A percentile compares a stretch with the other conserved stretches of the same genome.
Evolutionary conservation across 2,888 invertebrate genomes (phyloP).

Genomic region (Terebella lapidaria): DNA sequence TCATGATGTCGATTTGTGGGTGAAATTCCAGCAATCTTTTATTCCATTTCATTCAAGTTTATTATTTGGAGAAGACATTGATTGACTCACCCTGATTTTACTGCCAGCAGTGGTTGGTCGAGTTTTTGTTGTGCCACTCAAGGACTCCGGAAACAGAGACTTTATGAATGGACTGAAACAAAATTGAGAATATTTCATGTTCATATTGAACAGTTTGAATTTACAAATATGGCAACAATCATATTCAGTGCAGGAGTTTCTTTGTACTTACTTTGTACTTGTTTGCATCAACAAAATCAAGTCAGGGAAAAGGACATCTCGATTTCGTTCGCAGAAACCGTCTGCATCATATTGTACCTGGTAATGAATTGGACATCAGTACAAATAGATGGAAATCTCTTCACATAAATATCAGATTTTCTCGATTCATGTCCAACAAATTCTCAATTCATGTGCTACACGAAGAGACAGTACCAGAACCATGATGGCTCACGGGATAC

Average conservation of each 20-base stretch:
- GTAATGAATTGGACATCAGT: slow-evolving; percentile 4
- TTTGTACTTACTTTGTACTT: slow-evolving; percentile 61
- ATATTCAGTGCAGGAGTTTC: too few relatives aligned
- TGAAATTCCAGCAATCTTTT: too few relatives aligned
- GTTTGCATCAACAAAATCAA: slow-evolving; percentile 65
- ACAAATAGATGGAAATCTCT: background rate
- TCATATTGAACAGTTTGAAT: background rate
- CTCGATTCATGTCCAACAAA: too few relatives aligned
- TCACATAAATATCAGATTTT: too few relatives aligned
- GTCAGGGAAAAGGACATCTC: slow-evolving; percentile 65
- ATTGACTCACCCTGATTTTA: slow-evolving; percentile 61
- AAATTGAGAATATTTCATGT: background rate
- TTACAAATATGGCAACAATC: too few relatives aligned
- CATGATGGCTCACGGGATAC: too few relatives aligned
- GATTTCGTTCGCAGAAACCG: slow-evolving; percentile 66
- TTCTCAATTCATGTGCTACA: too few relatives aligned
- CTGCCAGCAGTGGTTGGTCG: slow-evolving; percentile 65
- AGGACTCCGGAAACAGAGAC: slow-evolving; percentile 61
- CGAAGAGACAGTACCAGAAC: too few relatives aligned
- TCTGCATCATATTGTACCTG: slow-evolving; percentile 61
- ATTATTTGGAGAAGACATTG: too few relatives aligned
- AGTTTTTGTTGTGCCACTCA: slow-evolving; percentile 55
- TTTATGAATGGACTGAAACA: slow-evolving; percentile 60
- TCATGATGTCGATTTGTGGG: too few relatives aligned
- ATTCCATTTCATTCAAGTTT: too few relatives aligned